phyloP scores from a whole-genome alignment of 2,888 invertebrate genomes.

The Cenopis cana region DNA sequence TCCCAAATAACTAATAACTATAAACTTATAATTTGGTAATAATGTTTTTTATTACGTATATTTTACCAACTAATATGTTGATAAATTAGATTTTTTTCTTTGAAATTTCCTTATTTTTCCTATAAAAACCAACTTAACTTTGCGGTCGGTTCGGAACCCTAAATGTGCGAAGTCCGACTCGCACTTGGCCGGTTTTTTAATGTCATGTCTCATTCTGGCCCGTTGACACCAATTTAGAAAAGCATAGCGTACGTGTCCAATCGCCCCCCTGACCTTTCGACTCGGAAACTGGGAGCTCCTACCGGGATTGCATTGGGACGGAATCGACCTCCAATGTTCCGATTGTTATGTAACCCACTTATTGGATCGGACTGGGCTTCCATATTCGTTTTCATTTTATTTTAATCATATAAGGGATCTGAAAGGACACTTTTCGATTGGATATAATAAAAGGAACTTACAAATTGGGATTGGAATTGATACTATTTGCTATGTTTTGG shows the following conservation, averaged over 20 bases:
- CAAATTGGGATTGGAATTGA: neutral
- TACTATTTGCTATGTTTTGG: neutral
- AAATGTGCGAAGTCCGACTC: no score
- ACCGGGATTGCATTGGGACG: constrained; percentile 7
- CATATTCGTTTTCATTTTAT: neutral
- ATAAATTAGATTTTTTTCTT: no score
- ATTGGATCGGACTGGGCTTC: constrained; percentile 1
- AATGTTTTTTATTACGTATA: no score
- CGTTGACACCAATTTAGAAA: neutral
- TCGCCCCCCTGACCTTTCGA: neutral
- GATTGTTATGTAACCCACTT: constrained; percentile 4
- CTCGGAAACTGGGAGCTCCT: constrained; percentile 6
- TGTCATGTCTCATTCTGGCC: neutral
- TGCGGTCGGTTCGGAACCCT: no score
- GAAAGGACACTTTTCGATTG: neutral
- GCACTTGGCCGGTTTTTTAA: neutral
- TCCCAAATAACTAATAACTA: no score
- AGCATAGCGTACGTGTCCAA: neutral
- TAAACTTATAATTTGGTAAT: no score
- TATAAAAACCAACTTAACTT: no score
- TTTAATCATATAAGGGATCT: neutral
- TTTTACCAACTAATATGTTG: no score
- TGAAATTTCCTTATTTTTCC: no score
- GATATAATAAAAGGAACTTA: neutral
- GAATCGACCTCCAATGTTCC: constrained; percentile 15